Evolutionary conservation across 2,113 vertebrate genomes (phyloP).

Genomic region (Thunnus maccoyii): DNA sequence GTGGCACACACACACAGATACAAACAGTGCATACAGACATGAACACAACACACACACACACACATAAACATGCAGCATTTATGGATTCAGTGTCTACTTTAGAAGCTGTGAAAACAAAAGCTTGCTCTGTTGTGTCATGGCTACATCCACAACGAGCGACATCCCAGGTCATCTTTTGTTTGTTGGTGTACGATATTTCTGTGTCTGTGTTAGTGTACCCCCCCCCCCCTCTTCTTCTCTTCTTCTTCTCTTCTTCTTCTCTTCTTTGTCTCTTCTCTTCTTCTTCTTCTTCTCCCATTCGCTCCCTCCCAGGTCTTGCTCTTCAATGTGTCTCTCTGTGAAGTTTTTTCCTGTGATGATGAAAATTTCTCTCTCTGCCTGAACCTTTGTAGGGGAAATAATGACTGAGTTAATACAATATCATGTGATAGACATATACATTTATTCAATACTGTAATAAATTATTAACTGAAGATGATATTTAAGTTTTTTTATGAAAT

Average conservation of each 20-base stretch:
- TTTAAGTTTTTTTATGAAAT: conserved; percentile 76
- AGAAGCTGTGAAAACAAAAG: conserved; percentile 61
- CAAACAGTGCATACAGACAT: background rate
- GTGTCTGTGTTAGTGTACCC: conserved; percentile 69
- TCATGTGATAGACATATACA: conserved; percentile 78
- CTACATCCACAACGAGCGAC: conserved; percentile 30
- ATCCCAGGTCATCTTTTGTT: conserved; percentile 57
- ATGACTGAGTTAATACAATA: conserved; percentile 75
- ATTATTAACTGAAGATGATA: conserved; percentile 73
- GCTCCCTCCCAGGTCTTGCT: conserved; percentile 67
- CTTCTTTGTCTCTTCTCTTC: background rate
- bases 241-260: background rate
- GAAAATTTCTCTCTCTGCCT: conserved; percentile 79
- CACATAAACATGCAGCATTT: conserved; percentile 13
- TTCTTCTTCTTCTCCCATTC: background rate
- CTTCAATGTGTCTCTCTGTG: conserved; percentile 76
- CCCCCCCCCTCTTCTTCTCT: background rate
- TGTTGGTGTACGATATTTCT: conserved; percentile 69
- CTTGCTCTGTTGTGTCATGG: conserved; percentile 37
- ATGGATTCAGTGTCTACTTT: conserved; percentile 25
- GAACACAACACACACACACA: conserved; percentile 4
- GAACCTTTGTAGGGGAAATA: conserved; percentile 79
- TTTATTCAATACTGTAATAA: conserved; percentile 81
- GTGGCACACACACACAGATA: conserved; percentile 4
- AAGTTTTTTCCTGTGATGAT: conserved; percentile 78